Evolutionary conservation across 2,888 invertebrate species (phyloP).

Genomic region (Pollenia amentaria): DNA sequence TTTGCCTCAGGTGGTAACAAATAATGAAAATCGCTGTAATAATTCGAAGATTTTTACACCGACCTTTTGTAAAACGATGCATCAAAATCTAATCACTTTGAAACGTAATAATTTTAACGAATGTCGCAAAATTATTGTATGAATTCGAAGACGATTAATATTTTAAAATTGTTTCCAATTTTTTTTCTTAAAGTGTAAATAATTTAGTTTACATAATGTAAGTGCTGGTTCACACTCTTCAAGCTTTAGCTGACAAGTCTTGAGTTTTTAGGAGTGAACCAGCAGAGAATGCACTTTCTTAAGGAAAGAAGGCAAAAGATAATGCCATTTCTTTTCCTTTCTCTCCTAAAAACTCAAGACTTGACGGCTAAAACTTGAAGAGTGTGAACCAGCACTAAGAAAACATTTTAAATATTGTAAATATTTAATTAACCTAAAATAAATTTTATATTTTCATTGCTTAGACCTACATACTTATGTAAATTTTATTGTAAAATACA

Average conservation of each 20-base stretch:
- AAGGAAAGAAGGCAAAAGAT: too few species aligned
- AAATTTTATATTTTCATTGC: not conserved
- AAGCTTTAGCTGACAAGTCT: too few species aligned
- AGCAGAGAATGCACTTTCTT: too few species aligned
- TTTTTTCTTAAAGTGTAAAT: not conserved
- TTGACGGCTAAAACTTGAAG: too few species aligned
- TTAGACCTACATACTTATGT: not conserved
- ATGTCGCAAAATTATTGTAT: conserved; percentile 17
- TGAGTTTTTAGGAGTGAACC: too few species aligned
- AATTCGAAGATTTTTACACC: not conserved
- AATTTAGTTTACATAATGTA: conserved; percentile 19
- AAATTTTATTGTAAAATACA: not conserved
- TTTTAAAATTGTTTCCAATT: not conserved
- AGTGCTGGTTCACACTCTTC: too few species aligned
- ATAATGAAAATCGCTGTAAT: not conserved
- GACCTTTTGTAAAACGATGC: conserved; percentile 13
- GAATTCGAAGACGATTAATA: not conserved
- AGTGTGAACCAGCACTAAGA: too few species aligned
- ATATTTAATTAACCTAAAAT: not conserved
- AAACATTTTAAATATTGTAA: conserved; percentile 7
- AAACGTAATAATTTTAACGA: conserved; percentile 5
- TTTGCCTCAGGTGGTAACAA: not conserved
- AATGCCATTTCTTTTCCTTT: too few species aligned
- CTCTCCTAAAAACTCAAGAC: too few species aligned
- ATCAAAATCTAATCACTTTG: conserved; percentile 11